A percentile compares a stretch with the other conserved stretches of the same genome.
These are phyloP conservation scores for Drosophila ananassae DNA, from an alignment of 1,140 invertebrate species.

Conservation along the genomic window DNA sequence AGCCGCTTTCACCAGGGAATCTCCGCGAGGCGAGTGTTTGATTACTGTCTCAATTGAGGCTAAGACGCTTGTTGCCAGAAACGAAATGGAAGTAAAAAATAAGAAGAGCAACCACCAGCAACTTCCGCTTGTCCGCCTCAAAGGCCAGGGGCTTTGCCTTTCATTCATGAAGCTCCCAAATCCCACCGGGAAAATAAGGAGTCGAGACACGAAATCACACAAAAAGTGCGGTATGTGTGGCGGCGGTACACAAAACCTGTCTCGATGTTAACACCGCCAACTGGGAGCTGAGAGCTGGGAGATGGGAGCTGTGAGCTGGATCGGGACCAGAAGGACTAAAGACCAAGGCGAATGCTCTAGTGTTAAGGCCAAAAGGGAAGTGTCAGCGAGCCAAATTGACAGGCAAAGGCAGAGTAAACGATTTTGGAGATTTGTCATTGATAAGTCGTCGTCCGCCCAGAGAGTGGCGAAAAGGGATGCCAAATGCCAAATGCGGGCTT, in stretches of 20 bases:
- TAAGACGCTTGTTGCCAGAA: slow-evolving; percentile 22
- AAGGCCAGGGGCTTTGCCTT: slow-evolving; percentile 52
- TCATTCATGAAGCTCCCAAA: slow-evolving; percentile 74
- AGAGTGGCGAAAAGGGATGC: slow-evolving; percentile 67
- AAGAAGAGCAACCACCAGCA: slow-evolving; percentile 16
- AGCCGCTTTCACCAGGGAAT: slow-evolving; percentile 38
- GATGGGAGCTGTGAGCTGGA: slow-evolving; percentile 3
- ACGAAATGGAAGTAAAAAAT: not conserved
- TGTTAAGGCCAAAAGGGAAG: slow-evolving; percentile 53
- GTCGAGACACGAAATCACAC: slow-evolving; percentile 52
- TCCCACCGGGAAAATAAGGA: slow-evolving; percentile 75
- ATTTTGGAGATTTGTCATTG: slow-evolving; percentile 83
- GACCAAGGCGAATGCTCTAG: slow-evolving; percentile 36
- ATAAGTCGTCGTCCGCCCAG: slow-evolving; percentile 75
- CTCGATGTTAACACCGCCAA: slow-evolving; percentile 54
- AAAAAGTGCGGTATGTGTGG: slow-evolving; percentile 61
- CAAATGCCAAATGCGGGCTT: slow-evolving; percentile 60
- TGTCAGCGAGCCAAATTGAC: slow-evolving; percentile 80
- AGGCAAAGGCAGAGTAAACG: slow-evolving; percentile 75
- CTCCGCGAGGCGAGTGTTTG: slow-evolving; percentile 42
- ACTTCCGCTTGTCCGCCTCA: slow-evolving; percentile 69
- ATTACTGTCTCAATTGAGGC: slow-evolving; percentile 73
- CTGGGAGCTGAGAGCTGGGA: slow-evolving; percentile 21
- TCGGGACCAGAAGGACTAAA: slow-evolving; percentile 1
- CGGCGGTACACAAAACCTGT: slow-evolving; percentile 61